These are phyloP conservation scores for Ataeniobius toweri DNA, from an alignment of 2,797 vertebrate genomes.

Conservation along the genomic window DNA sequence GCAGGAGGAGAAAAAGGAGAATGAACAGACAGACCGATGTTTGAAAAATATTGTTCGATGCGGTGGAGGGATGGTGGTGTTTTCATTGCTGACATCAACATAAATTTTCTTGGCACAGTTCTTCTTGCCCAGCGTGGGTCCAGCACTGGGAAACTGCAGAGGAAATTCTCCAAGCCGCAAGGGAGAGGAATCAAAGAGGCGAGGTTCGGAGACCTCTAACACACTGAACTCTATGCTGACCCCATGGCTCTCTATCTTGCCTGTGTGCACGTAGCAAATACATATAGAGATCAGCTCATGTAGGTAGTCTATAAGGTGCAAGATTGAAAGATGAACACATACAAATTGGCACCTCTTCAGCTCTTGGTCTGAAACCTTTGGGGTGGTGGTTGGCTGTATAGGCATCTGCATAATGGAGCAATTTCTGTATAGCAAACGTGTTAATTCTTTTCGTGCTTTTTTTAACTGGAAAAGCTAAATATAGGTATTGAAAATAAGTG, in stretches of 20 bases:
- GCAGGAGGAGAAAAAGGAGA: constrained; percentile 56
- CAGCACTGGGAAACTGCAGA: constrained; percentile 79
- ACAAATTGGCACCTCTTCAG: neutral
- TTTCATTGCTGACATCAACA: constrained; percentile 86
- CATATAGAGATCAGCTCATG: constrained; percentile 12
- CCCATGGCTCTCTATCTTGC: constrained; percentile 49
- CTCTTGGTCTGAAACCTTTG: no score
- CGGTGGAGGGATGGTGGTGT: constrained; percentile 72
- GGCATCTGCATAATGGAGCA: neutral
- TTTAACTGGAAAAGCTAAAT: no score
- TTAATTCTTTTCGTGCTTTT: neutral
- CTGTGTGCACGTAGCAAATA: constrained; percentile 36
- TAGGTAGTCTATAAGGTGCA: constrained; percentile 4
- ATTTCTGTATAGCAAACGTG: neutral
- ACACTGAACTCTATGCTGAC: constrained; percentile 77
- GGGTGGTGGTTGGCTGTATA: neutral
- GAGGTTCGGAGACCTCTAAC: constrained; percentile 76
- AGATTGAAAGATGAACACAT: constrained; percentile 22
- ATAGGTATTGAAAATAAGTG: no score
- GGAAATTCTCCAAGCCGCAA: constrained; percentile 76
- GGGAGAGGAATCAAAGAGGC: constrained; percentile 80
- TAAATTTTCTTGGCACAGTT: constrained; percentile 80
- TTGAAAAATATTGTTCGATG: constrained; percentile 86
- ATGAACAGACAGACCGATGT: constrained; percentile 80
- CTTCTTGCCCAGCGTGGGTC: constrained; percentile 78